Evolutionary conservation across 2,888 invertebrate species (phyloP), one percentile per base, ranked within the genome.

Genomic region (Incurvaria masculella): DNA sequence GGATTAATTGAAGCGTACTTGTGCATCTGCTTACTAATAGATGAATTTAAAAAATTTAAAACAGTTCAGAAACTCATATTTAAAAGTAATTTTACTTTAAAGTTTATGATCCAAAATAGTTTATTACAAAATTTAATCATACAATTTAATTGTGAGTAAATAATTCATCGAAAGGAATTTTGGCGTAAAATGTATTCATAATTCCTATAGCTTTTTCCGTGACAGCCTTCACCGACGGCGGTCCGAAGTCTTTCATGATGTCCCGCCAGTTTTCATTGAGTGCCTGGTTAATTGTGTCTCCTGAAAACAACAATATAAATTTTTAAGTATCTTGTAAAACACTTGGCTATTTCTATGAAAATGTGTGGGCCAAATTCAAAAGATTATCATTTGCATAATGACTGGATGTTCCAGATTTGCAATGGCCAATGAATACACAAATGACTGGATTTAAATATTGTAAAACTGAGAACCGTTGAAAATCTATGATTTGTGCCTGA

Each of bases 221-320:
- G 0, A 76, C 78, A 50, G 66, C 76, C 53, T 78, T 76, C 2
- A 78, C 75, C 0, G 76, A 75, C 1, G 78, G 78, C 50, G 75
- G 67, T 0, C 78, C 78, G 33, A 78, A 78, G 53, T 78, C 78
- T 56, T 78, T 76, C 0, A 76, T 74, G 20, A 78, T 76, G 27
- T 71, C 65, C 45, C 75, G 61, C 78, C 78, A 78, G 59, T 78
- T 78, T 58, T 78, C 76, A 50, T 78, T 78, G 14, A 78, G 56
- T 57, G 76, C 76, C 52, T 69, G 65, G 40, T 76, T 57, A 2
- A 78, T 76, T 26, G 72, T 73, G 55, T 76, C 72, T 63, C 76
- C 78, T 76, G 66, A 18, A 69, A 69, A 47, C 2, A 2, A 23
- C 4, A 41, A 41, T 10, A 10, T 16, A n/a, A 39, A 5, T 4